These are phyloP conservation scores for Andrena marginata DNA, from an alignment of 2,888 invertebrate genomes.

Conservation along the genomic window DNA sequence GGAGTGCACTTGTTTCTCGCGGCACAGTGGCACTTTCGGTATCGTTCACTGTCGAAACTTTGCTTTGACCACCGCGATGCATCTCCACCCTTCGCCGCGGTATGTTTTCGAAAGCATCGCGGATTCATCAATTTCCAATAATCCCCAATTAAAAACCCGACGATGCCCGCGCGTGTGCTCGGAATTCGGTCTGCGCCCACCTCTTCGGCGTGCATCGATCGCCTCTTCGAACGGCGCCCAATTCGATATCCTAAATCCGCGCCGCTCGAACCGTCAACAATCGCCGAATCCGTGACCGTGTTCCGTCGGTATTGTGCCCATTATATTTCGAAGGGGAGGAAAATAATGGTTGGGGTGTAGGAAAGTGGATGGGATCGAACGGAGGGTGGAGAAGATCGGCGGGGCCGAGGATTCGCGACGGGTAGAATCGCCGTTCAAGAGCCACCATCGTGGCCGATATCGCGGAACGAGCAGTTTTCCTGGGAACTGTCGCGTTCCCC, in stretches of 20 bases:
- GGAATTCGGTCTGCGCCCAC: not conserved
- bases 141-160: constrained; percentile 17
- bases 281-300: constrained; percentile 26
- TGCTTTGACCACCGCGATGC: not conserved
- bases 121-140: not conserved
- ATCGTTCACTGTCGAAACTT: not conserved
- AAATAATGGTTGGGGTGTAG: constrained; percentile 34
- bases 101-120: not conserved
- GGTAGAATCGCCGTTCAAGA: constrained; percentile 46
- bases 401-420: not conserved
- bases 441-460: constrained; percentile 58
- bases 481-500: constrained; percentile 42
- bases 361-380: not conserved
- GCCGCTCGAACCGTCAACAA: constrained; percentile 33
- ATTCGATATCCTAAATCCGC: constrained; percentile 40
- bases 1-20: not conserved
- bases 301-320: constrained; percentile 18
- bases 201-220: constrained; percentile 4
- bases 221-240: not conserved
- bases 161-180: not conserved
- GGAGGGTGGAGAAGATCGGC: not conserved
- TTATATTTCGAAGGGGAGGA: constrained; percentile 34
- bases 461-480: constrained; percentile 63
- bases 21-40: not conserved
- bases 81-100: not conserved